These are phyloP conservation scores for Valencia hispanica DNA, from an alignment of 2,797 vertebrate genomes.

Conservation along the genomic window DNA sequence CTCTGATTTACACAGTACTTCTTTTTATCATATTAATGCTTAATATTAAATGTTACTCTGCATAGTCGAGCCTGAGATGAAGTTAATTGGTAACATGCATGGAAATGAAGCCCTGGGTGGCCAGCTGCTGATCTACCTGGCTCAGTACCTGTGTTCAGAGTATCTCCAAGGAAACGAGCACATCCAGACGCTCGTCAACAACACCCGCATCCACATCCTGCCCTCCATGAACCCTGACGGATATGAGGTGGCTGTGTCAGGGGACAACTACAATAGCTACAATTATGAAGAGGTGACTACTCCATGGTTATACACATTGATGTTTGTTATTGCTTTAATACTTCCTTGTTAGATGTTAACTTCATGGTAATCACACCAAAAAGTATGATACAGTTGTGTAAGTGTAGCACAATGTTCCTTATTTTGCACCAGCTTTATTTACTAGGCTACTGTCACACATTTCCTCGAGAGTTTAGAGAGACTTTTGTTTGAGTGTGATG, in stretches of 20 bases:
- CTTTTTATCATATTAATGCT: neutral
- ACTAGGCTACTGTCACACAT: neutral
- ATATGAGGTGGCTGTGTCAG: constrained; percentile 88
- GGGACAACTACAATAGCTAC: constrained; percentile 68
- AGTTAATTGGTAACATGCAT: constrained; percentile 94
- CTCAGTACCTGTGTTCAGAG: constrained; percentile 92
- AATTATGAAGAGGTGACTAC: constrained; percentile 70
- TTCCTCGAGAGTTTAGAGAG: neutral
- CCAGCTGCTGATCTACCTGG: constrained; percentile 92
- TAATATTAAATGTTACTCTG: constrained; percentile 22
- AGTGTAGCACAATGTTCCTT: neutral
- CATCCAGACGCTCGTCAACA: constrained; percentile 90
- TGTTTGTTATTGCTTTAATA: neutral
- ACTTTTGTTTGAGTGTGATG: neutral
- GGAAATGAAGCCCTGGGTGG: constrained; percentile 94
- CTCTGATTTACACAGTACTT: neutral
- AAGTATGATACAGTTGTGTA: neutral
- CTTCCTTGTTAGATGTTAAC: constrained; percentile 1
- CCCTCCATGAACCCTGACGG: constrained; percentile 97
- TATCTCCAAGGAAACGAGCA: constrained; percentile 91
- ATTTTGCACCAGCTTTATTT: neutral
- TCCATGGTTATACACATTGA: neutral
- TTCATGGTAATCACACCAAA: neutral
- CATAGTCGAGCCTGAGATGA: constrained; percentile 93
- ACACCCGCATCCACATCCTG: constrained; percentile 94